These are phyloP conservation scores for Alces alces DNA, from an alignment of 2,113 vertebrate species.

Conservation along the genomic window DNA sequence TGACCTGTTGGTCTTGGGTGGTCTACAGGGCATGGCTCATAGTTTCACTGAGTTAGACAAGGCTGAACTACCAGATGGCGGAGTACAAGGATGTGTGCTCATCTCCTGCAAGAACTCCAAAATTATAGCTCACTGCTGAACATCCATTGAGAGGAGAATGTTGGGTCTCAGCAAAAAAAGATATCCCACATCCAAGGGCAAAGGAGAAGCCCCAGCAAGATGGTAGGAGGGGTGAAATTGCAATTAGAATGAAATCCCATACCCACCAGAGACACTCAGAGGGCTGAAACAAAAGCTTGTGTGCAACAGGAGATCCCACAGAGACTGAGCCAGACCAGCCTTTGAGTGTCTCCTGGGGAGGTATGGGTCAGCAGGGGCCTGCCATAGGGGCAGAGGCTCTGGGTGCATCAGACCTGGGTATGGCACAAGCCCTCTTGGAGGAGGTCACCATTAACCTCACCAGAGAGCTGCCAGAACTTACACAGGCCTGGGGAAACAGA, in stretches of 20 bases:
- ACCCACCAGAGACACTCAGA: neutral
- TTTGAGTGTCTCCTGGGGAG: neutral
- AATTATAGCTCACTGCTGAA: neutral
- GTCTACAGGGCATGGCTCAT: neutral
- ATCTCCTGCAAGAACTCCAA: neutral
- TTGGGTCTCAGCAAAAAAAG: neutral
- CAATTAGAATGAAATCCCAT: neutral
- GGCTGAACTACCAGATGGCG: neutral
- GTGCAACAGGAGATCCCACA: neutral
- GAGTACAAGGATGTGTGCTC: neutral
- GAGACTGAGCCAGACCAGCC: neutral
- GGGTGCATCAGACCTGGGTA: neutral
- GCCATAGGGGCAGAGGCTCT: neutral
- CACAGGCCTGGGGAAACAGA: neutral
- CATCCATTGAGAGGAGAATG: neutral
- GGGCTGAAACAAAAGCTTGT: neutral
- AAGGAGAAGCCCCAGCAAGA: neutral
- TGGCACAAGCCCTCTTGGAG: neutral
- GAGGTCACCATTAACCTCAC: neutral
- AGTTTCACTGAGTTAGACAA: neutral
- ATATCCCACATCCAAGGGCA: neutral
- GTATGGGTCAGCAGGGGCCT: neutral
- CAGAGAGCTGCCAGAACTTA: neutral
- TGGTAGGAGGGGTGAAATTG: neutral
- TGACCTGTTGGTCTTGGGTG: neutral